phyloP scores from a whole-genome alignment of 2,888 invertebrate genomes.

The Thelaira solivaga region DNA sequence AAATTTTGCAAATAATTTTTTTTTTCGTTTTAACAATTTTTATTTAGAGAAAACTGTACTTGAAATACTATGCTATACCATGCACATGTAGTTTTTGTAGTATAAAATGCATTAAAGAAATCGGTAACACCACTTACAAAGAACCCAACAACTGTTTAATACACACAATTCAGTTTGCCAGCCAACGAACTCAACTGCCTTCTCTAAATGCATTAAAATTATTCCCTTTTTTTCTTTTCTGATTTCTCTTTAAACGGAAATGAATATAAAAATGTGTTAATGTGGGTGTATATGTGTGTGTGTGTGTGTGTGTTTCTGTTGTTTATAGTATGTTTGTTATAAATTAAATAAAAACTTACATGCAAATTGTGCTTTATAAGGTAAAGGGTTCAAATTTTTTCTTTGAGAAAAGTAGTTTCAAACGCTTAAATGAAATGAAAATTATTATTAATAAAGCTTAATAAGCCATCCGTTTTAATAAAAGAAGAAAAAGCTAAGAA shows the following conservation, averaged over 20 bases:
- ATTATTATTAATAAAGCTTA: too few species aligned
- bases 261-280: too few species aligned
- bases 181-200: conserved; percentile 38
- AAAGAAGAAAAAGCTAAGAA: too few species aligned
- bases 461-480: too few species aligned
- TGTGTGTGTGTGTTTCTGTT: too few species aligned
- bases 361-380: too few species aligned
- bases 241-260: conserved; percentile 40
- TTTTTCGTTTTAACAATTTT: conserved; percentile 16
- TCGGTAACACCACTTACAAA: conserved; percentile 42
- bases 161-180: conserved; percentile 4
- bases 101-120: conserved; percentile 65
- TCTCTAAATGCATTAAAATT: conserved; percentile 48
- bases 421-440: too few species aligned
- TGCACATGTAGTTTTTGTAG: conserved; percentile 15
- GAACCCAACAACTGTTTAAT: neutral
- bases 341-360: too few species aligned
- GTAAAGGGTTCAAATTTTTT: too few species aligned
- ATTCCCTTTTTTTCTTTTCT: conserved; percentile 55
- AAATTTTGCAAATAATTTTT: too few species aligned
- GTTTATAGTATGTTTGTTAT: too few species aligned
- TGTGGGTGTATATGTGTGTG: neutral
- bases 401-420: too few species aligned
- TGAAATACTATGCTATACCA: conserved; percentile 11
- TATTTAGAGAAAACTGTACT: conserved; percentile 25